These are phyloP conservation scores for Drosophila pallidifrons DNA, from an alignment of 1,140 invertebrate genomes.

Conservation along the genomic window DNA sequence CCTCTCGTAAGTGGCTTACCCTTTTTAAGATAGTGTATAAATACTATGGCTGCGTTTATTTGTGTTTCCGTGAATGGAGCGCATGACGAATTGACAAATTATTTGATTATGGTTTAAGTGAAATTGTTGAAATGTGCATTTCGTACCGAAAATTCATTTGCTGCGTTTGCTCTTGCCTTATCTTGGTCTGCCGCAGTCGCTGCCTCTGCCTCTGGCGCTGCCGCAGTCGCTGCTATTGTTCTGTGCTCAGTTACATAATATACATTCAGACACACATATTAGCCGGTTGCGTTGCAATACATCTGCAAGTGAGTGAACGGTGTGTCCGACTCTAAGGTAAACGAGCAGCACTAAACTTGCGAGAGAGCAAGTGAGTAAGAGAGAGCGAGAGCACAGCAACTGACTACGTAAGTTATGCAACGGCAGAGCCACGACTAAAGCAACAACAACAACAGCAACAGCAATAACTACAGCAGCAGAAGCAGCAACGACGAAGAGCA, in stretches of 20 bases:
- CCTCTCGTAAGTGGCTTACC: neutral
- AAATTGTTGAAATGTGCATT: slow-evolving; percentile 36
- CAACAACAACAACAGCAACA: neutral
- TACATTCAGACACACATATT: slow-evolving; percentile 12
- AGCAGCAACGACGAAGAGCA: slow-evolving; percentile 20
- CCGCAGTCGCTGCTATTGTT: slow-evolving; percentile 9
- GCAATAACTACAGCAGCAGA: neutral
- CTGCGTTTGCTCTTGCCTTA: slow-evolving; percentile 20
- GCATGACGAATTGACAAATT: slow-evolving; percentile 47
- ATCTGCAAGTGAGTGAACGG: neutral
- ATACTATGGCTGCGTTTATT: slow-evolving; percentile 47
- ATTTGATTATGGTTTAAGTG: slow-evolving; percentile 34
- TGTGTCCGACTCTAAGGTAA: neutral
- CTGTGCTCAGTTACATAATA: slow-evolving; percentile 28
- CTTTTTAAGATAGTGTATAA: neutral
- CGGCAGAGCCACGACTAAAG: slow-evolving; percentile 1
- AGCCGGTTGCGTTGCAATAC: slow-evolving; percentile 36
- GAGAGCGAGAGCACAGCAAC: slow-evolving; percentile 13
- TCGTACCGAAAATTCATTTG: slow-evolving; percentile 25
- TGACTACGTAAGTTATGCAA: slow-evolving; percentile 52
- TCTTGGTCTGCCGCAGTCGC: neutral
- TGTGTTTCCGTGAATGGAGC: slow-evolving; percentile 57
- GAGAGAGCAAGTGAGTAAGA: neutral
- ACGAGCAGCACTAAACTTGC: neutral
- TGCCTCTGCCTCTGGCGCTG: neutral